Evolutionary conservation across 2,113 vertebrate genomes (phyloP).

Genomic region (Paraplagusia blochii): DNA sequence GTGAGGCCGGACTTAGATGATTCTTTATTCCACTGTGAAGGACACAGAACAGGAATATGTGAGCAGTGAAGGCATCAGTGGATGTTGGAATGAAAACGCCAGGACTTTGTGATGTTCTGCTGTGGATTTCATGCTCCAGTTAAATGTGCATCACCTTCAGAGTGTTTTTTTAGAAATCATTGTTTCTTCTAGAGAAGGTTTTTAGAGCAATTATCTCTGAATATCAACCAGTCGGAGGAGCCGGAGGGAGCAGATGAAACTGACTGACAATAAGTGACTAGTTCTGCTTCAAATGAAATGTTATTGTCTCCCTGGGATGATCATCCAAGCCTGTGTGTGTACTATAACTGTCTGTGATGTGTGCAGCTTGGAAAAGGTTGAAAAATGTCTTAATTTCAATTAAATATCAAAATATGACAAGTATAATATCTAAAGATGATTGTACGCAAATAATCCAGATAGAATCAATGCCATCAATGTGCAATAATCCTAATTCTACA

Average conservation of each 20-base stretch:
- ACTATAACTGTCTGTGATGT: background rate
- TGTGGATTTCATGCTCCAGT: conserved; percentile 60
- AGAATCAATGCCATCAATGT: too few species aligned
- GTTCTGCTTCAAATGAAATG: conserved; percentile 24
- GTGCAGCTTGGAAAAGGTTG: conserved; percentile 1
- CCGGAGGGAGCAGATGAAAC: conserved; percentile 23
- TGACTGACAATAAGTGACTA: conserved; percentile 29
- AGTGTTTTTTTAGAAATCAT: background rate
- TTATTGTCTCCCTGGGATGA: conserved; percentile 14
- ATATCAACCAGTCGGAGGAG: conserved; percentile 9
- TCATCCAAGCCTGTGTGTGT: background rate
- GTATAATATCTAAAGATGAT: too few species aligned
- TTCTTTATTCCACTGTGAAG: conserved; percentile 59
- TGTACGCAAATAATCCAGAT: too few species aligned
- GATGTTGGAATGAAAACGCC: conserved; percentile 14
- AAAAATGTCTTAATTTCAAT: too few species aligned
- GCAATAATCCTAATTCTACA: too few species aligned
- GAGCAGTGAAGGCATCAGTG: conserved; percentile 43
- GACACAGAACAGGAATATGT: conserved; percentile 62
- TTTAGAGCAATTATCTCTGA: too few species aligned
- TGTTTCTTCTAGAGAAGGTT: too few species aligned
- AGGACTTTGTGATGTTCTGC: conserved; percentile 27
- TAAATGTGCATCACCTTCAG: conserved; percentile 36
- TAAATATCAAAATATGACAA: too few species aligned
- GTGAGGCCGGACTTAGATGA: conserved; percentile 22